Conservation (phyloP, 2,888 invertebrate species). For the Papilio demoleus region DNA sequence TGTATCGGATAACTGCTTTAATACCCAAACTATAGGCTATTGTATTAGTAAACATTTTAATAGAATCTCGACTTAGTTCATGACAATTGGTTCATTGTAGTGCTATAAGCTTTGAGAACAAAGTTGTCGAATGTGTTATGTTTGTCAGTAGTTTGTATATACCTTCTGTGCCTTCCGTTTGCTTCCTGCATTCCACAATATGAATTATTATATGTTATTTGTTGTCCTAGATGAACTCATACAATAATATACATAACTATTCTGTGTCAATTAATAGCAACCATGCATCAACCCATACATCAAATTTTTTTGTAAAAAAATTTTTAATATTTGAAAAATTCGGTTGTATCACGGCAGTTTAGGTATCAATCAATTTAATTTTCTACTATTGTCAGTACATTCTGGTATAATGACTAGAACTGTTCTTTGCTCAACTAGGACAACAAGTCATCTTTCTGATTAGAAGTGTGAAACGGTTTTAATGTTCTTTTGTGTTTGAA, state of each 20-base stretch:
- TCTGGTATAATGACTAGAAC: not conserved
- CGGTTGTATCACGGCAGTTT: constrained; percentile 41
- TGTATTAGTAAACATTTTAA: constrained; percentile 30
- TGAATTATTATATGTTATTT: constrained; percentile 54
- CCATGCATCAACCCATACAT: too few relatives aligned
- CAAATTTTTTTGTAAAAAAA: too few relatives aligned
- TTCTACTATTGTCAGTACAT: not conserved
- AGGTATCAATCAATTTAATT: constrained; percentile 33
- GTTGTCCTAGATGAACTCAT: not conserved
- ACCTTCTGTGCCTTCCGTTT: constrained; percentile 76
- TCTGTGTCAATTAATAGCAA: too few relatives aligned
- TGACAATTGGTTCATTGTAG: constrained; percentile 38
- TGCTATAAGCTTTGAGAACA: constrained; percentile 48
- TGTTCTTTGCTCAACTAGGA: not conserved
- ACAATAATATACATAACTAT: not conserved
- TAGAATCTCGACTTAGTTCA: constrained; percentile 38
- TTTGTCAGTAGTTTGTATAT: constrained; percentile 59
- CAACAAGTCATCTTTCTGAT: constrained; percentile 43
- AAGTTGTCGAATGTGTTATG: constrained; percentile 47
- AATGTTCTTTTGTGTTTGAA: constrained; percentile 39
- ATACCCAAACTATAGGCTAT: constrained; percentile 15
- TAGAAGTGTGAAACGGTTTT: constrained; percentile 36
- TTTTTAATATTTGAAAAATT: too few relatives aligned
- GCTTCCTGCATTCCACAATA: constrained; percentile 65
- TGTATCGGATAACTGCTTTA: constrained; percentile 31